These are phyloP conservation scores for Ivindomyrus marchei DNA, from an alignment of 2,113 vertebrate species.

Conservation along the genomic window DNA sequence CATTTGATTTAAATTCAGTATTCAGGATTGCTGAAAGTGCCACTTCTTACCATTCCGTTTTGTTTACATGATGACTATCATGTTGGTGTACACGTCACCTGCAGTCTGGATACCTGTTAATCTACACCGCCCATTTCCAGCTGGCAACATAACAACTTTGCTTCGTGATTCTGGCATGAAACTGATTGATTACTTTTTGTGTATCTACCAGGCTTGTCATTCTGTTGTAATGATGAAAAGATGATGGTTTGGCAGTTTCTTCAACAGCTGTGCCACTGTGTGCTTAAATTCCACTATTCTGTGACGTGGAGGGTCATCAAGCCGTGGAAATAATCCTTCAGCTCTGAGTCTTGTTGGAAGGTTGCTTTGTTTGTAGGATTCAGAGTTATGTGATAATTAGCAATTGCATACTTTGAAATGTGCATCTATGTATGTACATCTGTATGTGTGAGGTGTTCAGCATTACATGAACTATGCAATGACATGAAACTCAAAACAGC, in stretches of 20 bases:
- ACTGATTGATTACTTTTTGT: conserved; percentile 40
- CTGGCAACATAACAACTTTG: conserved; percentile 45
- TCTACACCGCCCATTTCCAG: conserved; percentile 28
- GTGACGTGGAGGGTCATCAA: conserved; percentile 1
- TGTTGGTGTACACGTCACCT: neutral
- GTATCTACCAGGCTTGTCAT: conserved; percentile 37
- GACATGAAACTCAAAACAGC: neutral
- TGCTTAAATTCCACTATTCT: conserved; percentile 13
- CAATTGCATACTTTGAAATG: neutral
- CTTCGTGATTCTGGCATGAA: conserved; percentile 46
- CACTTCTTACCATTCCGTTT: neutral
- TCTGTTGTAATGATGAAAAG: conserved; percentile 23
- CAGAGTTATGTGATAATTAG: neutral
- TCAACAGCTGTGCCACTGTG: neutral
- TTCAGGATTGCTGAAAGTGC: neutral
- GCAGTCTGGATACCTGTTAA: conserved; percentile 26
- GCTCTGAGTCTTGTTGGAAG: conserved; percentile 3
- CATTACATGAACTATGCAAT: neutral
- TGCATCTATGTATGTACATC: neutral
- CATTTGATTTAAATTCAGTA: neutral
- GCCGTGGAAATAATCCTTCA: neutral
- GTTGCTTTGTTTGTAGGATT: neutral
- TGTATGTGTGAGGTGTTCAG: neutral
- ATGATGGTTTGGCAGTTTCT: conserved; percentile 18
- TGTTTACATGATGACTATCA: neutral